Conservation (phyloP, 2,888 invertebrate species). For the Pyrrhosoma nymphula region DNA sequence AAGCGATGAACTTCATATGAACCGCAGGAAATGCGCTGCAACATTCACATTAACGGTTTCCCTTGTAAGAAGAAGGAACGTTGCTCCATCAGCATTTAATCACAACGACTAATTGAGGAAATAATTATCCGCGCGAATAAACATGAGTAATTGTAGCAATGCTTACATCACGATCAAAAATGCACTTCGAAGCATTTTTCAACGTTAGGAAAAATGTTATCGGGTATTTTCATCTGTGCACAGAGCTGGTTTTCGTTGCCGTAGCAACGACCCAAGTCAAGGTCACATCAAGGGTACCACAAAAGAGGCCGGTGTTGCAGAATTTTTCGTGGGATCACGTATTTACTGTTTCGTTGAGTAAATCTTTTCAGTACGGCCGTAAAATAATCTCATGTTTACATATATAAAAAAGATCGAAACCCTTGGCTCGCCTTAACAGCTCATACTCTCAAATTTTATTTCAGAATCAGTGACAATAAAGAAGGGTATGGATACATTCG, state of each 20-base stretch:
- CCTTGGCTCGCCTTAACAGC: neutral
- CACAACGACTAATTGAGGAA: neutral
- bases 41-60: conserved; percentile 17
- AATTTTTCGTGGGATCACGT: too few relatives aligned
- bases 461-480: neutral
- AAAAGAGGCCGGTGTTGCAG: too few relatives aligned
- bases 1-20: neutral
- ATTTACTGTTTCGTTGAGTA: neutral
- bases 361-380: neutral
- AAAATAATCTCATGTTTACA: neutral
- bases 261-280: neutral
- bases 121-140: neutral
- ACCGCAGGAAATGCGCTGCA: neutral
- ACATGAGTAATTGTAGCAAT: neutral
- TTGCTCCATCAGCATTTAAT: neutral
- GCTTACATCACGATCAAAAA: neutral
- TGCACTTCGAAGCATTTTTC: neutral
- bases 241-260: neutral
- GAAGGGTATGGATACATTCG: neutral
- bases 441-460: neutral
- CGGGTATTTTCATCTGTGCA: neutral
- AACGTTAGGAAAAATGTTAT: neutral
- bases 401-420: neutral
- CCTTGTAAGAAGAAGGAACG: neutral
- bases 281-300: neutral